These are phyloP conservation scores for Mythimna ferrago DNA, from an alignment of 2,888 invertebrate species.

Conservation along the genomic window DNA sequence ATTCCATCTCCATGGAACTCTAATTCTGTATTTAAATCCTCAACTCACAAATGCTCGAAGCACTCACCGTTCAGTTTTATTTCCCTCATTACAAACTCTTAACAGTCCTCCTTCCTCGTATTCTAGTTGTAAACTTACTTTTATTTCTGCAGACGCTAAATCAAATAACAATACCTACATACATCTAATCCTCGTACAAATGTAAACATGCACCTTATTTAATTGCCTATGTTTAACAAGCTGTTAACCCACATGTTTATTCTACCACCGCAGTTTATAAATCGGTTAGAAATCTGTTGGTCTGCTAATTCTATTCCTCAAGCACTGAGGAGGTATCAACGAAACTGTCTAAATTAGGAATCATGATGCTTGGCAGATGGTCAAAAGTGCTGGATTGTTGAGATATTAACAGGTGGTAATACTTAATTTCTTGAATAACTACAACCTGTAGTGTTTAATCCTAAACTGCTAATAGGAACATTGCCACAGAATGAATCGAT, in stretches of 20 bases:
- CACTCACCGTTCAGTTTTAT: slow-evolving; percentile 37
- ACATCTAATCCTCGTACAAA: slow-evolving; percentile 54
- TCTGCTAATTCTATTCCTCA: slow-evolving; percentile 52
- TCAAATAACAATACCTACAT: slow-evolving; percentile 37
- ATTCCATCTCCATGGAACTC: slow-evolving; percentile 7
- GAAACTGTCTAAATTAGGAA: slow-evolving; percentile 54
- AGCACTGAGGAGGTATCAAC: slow-evolving; percentile 45
- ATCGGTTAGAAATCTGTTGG: slow-evolving; percentile 42
- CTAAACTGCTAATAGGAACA: background rate
- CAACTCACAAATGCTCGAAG: slow-evolving; percentile 22
- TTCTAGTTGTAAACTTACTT: slow-evolving; percentile 49
- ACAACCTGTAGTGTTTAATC: background rate
- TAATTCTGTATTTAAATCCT: slow-evolving; percentile 17
- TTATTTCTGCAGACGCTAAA: slow-evolving; percentile 49
- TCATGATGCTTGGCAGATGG: slow-evolving; percentile 50
- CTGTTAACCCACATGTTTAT: slow-evolving; percentile 64
- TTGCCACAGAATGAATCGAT: too few relatives aligned
- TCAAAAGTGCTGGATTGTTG: slow-evolving; percentile 19
- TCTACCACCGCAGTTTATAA: slow-evolving; percentile 50
- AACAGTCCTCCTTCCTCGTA: slow-evolving; percentile 33
- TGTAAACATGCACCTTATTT: slow-evolving; percentile 60
- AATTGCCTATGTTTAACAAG: slow-evolving; percentile 61
- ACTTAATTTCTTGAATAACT: background rate
- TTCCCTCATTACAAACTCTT: slow-evolving; percentile 42
- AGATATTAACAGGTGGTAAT: background rate